phyloP scores from a whole-genome alignment of 1,140 invertebrate species.

The Aethina tumida region DNA sequence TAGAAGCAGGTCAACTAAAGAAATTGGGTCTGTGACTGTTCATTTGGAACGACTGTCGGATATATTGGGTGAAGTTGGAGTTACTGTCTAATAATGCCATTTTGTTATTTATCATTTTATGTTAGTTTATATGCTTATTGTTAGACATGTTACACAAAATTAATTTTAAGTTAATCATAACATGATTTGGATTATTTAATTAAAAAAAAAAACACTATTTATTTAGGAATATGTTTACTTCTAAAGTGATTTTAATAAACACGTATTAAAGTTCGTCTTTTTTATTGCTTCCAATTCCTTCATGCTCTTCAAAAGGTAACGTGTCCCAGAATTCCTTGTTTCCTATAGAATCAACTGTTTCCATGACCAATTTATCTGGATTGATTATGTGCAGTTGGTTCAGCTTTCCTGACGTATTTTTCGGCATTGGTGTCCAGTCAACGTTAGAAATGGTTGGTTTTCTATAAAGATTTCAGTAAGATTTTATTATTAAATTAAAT shows the following conservation, averaged over 20 bases:
- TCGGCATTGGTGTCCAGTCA: conserved; percentile 19
- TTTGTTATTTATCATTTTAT: too few relatives aligned
- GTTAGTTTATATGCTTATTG: too few relatives aligned
- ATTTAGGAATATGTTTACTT: too few relatives aligned
- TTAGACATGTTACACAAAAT: too few relatives aligned
- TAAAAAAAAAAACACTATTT: too few relatives aligned
- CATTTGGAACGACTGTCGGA: conserved; percentile 52
- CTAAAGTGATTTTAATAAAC: too few relatives aligned
- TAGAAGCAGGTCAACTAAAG: conserved; percentile 43
- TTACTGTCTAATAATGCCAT: conserved; percentile 50
- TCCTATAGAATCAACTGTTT: conserved; percentile 13
- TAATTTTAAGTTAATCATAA: too few relatives aligned
- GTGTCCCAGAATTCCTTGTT: conserved; percentile 21
- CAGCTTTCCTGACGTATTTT: conserved; percentile 7
- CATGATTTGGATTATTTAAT: too few relatives aligned
- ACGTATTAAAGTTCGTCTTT: too few relatives aligned
- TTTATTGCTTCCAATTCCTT: too few relatives aligned
- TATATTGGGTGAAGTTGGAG: conserved; percentile 55
- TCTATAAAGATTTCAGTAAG: conserved; percentile 12
- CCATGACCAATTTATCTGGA: conserved; percentile 11
- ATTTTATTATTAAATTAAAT: conserved; percentile 5
- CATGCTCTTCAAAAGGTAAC: conserved; percentile 21
- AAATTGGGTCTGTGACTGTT: conserved; percentile 35
- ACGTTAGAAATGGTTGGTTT: conserved; percentile 12
- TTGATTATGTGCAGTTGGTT: conserved; percentile 15